These are phyloP conservation scores for Varecia variegata DNA, from an alignment of 2,797 vertebrate genomes.

Conservation along the genomic window DNA sequence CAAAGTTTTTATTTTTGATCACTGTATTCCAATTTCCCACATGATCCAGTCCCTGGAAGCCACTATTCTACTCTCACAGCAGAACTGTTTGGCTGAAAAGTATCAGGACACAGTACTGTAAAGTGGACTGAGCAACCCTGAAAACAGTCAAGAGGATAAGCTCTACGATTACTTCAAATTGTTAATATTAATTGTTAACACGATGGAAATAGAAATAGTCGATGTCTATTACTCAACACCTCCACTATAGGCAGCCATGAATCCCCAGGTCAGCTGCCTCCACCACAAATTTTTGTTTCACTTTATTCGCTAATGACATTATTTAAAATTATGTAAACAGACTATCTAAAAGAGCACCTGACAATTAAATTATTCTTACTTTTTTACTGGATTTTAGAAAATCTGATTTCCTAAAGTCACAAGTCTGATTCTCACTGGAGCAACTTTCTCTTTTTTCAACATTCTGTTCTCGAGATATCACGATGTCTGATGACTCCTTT, in stretches of 20 bases:
- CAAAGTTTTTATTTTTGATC: neutral
- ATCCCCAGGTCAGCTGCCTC: neutral
- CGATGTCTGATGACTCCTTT: neutral
- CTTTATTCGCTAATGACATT: neutral
- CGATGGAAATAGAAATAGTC: neutral
- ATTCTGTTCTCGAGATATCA: neutral
- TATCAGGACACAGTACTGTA: too few relatives aligned
- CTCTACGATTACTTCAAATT: neutral
- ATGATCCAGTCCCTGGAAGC: neutral
- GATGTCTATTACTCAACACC: neutral
- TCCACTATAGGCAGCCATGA: neutral
- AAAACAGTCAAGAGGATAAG: neutral
- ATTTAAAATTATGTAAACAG: neutral
- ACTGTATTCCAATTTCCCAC: neutral
- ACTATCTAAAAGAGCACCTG: neutral
- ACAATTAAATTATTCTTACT: neutral
- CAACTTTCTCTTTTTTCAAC: neutral
- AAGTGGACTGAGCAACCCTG: neutral
- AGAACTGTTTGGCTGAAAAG: neutral
- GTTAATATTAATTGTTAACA: neutral
- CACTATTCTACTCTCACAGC: neutral
- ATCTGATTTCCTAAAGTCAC: neutral
- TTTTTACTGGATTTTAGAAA: neutral
- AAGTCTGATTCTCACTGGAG: neutral
- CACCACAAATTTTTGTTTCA: neutral